Base-by-base conservation (phyloP, 1,140 invertebrate genomes). In the Nephila pilipes region DNA sequence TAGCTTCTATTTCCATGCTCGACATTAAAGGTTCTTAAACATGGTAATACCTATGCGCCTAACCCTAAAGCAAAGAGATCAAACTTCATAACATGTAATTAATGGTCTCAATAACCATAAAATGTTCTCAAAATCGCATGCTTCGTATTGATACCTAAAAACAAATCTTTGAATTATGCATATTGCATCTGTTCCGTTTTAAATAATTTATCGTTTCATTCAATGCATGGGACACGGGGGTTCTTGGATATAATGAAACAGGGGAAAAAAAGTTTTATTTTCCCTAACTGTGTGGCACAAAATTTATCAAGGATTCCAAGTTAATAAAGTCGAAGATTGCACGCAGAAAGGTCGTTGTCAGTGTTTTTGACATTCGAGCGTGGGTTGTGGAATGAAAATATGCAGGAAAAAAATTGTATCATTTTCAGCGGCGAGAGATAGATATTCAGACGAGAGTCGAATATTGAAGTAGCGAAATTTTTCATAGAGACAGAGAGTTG, bases 171-270 rank as follows among this genome's bases (percentile, higher is more conserved):
- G 69, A 75, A 75, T 75, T 75, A 75, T 75, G 25, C 69, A 75
- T 75, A 3, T 2, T 32, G 18, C 29, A 75, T 32, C 29, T 32
- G 25, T 36, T 36, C 25, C 32, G 32, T 75, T 75, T 75, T 75
- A 75, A 75, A 75, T 75, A 75, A 75, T 75, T 36, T 75, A 75
- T 75, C 69, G 69, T 29, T 75, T 75, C 69, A 18, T 75, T 75
- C 69, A 36, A 14, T 20, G 69, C 29, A 32, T 29, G 69, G 25
- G 69, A 75, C 25, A 36, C n/a, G 25, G 63, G n/a, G 14, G 10
- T 10, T n/a, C 25, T 14, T 65, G n/a, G 63, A 75, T 32, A 32
- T 20, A 75, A 75, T 75, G 18, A 29, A 69, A 12, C n/a, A 75
- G 18, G 18, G 36, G 36, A 4, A 36, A 36, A 75, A 75, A 60